Evolutionary conservation across 2,888 invertebrate genomes (phyloP).

Genomic region (Panopea generosa): DNA sequence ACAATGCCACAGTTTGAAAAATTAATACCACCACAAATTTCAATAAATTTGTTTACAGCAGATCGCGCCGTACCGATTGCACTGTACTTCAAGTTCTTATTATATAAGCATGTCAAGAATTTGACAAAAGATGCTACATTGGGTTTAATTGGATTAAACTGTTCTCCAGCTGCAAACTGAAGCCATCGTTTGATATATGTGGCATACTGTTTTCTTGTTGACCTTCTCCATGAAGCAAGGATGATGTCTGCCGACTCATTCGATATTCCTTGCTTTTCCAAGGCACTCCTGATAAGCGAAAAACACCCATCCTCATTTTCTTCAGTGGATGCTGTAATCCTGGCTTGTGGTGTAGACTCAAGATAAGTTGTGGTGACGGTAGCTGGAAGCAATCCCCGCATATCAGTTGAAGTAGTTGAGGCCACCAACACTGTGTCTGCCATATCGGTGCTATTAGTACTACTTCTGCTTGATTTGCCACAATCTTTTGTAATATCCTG

Average conservation of each 20-base stretch:
- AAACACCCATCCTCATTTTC: conserved; percentile 40
- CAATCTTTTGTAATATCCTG: conserved; percentile 14
- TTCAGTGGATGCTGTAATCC: conserved; percentile 19
- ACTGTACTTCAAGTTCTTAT: too few relatives aligned
- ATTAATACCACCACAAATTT: too few relatives aligned
- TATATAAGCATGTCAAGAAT: too few relatives aligned
- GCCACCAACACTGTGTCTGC: conserved; percentile 45
- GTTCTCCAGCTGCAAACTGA: conserved; percentile 17
- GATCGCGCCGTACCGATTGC: too few relatives aligned
- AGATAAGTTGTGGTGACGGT: conserved; percentile 6
- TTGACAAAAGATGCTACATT: too few relatives aligned
- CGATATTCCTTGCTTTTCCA: conserved; percentile 34
- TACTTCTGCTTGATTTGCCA: conserved; percentile 1
- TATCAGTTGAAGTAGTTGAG: conserved; percentile 12
- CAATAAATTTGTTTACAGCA: not conserved
- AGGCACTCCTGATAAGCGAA: conserved; percentile 35
- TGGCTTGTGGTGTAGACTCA: conserved; percentile 28
- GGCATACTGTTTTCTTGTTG: conserved; percentile 45
- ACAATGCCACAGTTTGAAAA: too few relatives aligned
- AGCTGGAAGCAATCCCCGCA: conserved; percentile 14
- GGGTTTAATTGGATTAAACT: not conserved
- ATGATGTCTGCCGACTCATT: not conserved
- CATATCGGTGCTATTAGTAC: conserved; percentile 22
- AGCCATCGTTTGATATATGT: conserved; percentile 42
- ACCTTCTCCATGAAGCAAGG: conserved; percentile 46